Conservation (phyloP, 2,888 invertebrate species). For the Drosophila nr. medialis region DNA sequence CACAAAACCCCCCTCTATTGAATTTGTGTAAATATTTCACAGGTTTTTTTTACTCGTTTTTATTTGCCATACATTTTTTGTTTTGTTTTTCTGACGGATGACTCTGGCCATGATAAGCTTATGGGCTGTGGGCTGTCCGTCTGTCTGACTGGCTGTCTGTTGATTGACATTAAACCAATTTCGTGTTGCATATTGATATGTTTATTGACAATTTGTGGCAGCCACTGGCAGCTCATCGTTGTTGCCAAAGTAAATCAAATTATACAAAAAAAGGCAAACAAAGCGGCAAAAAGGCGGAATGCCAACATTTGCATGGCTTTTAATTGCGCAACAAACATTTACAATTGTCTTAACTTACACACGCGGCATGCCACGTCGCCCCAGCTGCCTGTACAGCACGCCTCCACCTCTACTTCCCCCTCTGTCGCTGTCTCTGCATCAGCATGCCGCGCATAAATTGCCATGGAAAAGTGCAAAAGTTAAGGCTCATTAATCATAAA, state of each 20-base stretch:
- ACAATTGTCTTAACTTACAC: slow-evolving; percentile 75
- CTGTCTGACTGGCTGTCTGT: slow-evolving; percentile 32
- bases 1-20: slow-evolving; percentile 33
- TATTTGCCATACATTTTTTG: not conserved
- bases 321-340: slow-evolving; percentile 79
- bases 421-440: not conserved
- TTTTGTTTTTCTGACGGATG: slow-evolving; percentile 49
- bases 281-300: slow-evolving; percentile 40
- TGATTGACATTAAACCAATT: slow-evolving; percentile 75
- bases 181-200: slow-evolving; percentile 71
- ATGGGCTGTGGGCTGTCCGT: slow-evolving; percentile 17
- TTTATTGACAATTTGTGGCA: slow-evolving; percentile 71
- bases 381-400: slow-evolving; percentile 16
- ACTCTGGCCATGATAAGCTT: slow-evolving; percentile 51
- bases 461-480: slow-evolving; percentile 76
- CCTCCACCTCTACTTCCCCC: not conserved
- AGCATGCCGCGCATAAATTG: slow-evolving; percentile 63
- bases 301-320: slow-evolving; percentile 66
- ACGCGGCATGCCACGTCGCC: slow-evolving; percentile 5
- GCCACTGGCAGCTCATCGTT: slow-evolving; percentile 17
- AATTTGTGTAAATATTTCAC: slow-evolving; percentile 54
- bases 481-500: slow-evolving; percentile 80
- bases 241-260: slow-evolving; percentile 69
- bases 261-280: slow-evolving; percentile 52
- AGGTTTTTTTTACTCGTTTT: slow-evolving; percentile 21